Evolutionary conservation across 1,140 invertebrate genomes (phyloP).

Genomic region (Neodiprion virginianus): DNA sequence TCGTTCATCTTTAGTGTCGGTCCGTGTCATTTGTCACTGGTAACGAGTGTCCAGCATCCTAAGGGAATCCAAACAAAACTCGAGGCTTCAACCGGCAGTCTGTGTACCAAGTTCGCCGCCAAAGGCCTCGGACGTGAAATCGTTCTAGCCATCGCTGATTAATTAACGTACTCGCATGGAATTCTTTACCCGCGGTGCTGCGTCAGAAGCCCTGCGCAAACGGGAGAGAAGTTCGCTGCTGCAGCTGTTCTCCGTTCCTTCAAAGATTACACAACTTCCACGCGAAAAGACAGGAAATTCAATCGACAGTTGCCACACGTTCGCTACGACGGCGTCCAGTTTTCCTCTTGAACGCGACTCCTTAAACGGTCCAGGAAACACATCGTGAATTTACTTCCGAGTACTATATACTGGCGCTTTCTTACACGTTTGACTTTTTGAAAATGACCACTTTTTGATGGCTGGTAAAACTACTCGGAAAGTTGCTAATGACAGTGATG

Average conservation of each 20-base stretch:
- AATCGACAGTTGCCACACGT: slow-evolving; percentile 12
- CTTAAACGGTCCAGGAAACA: slow-evolving; percentile 8
- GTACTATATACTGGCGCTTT: too few relatives aligned
- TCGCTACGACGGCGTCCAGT: slow-evolving; percentile 4
- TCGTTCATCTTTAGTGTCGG: slow-evolving; percentile 4
- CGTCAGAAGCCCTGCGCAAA: neutral
- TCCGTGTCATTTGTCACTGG: slow-evolving; percentile 1
- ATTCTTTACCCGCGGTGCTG: neutral
- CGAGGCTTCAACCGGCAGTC: neutral
- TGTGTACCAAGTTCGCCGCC: neutral
- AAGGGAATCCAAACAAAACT: neutral
- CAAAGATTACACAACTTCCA: neutral
- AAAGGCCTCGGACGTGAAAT: neutral
- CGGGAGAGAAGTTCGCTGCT: neutral
- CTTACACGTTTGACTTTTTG: neutral
- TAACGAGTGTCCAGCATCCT: slow-evolving; percentile 1
- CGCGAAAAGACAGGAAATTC: slow-evolving; percentile 1
- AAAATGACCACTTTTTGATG: too few relatives aligned
- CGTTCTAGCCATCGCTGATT: slow-evolving; percentile 7
- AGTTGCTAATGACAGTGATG: slow-evolving; percentile 49
- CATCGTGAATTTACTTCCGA: neutral
- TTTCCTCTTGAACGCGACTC: slow-evolving; percentile 10
- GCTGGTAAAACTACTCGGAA: neutral
- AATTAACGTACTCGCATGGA: neutral
- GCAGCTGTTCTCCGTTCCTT: neutral